Evolutionary conservation across 2,888 invertebrate species (phyloP), one percentile per base, ranked within the genome.

Genomic region (Tetranychus piercei): DNA sequence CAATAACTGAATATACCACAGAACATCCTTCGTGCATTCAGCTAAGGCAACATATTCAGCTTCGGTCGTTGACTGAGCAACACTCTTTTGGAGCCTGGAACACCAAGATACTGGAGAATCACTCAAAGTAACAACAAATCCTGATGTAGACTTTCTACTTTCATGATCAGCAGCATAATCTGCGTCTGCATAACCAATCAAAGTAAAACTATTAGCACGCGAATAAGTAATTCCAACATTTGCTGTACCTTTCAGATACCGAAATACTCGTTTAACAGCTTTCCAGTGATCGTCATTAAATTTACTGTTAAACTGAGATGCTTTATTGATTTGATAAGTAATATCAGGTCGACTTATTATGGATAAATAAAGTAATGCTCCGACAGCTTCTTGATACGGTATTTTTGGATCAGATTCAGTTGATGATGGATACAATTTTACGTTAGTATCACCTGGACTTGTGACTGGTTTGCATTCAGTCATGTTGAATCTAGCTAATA

Each of bases 111-210:
- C 66, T 20, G 18, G 20, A 6, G 22, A 7, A 22, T 1, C 18
- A 6, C 22, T 23, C 22, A 23, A 18, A 18, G 18, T 22, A 71
- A 71, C 18, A 18, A 71, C 71, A 71, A 15, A 71, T 23, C 79
- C 79, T 34, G 71, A 78, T 69, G 74, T 74, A 8, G 73, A 74
- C 20, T 75, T 66, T 34, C 76, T 65, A 70, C 74, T 74, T 44
- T 77, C 73, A 1, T 77, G 69, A 71, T 78, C 78, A 43, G 74
- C 76, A 18, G 76, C 78, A 73, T 75, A 79, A 64, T 79, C 77
- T 44, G 78, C 73, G 73, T 79, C 77, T 23, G 73, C 76, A 71
- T 77, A 78, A 4, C 76, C 77, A 20, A 23, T 23, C 23, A 23
- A 23, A 23, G 23, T 23, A 1, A n/a, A n/a, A n/a, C n/a, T n/a